These are phyloP conservation scores for Eptesicus fuscus DNA, from an alignment of 2,113 vertebrate species.

Conservation along the genomic window DNA sequence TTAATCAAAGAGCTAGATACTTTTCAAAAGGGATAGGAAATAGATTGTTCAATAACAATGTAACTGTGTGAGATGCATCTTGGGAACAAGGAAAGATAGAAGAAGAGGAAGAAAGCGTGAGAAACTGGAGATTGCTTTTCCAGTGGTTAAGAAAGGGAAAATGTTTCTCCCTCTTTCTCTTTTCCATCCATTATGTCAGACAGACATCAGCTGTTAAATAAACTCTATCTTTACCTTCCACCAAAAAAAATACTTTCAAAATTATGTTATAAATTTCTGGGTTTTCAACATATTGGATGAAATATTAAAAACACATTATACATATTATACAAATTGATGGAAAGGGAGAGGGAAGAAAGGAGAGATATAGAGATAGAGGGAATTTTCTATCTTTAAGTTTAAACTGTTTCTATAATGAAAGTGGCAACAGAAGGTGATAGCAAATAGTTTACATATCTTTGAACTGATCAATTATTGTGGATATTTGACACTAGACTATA, in stretches of 20 bases:
- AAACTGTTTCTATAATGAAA: neutral
- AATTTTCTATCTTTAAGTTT: neutral
- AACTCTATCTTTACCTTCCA: neutral
- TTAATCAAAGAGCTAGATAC: conserved; percentile 79
- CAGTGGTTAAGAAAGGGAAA: neutral
- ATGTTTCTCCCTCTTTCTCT: neutral
- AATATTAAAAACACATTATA: neutral
- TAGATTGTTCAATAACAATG: conserved; percentile 75
- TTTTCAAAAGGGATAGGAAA: conserved; percentile 70
- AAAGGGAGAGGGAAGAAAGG: neutral
- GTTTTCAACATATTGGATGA: neutral
- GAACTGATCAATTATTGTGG: neutral
- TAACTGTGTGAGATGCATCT: conserved; percentile 71
- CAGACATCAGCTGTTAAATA: neutral
- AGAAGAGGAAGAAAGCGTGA: neutral
- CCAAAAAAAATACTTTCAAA: neutral
- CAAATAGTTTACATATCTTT: neutral
- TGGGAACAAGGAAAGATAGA: conserved; percentile 59
- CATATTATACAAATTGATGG: neutral
- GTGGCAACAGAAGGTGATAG: neutral
- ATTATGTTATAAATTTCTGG: neutral
- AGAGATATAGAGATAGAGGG: neutral
- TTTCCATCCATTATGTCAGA: neutral
- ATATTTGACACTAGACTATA: neutral
- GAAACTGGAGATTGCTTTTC: conserved; percentile 33